Evolutionary conservation across 2,113 vertebrate species (phyloP).

Genomic region (Melanocharis versteri): DNA sequence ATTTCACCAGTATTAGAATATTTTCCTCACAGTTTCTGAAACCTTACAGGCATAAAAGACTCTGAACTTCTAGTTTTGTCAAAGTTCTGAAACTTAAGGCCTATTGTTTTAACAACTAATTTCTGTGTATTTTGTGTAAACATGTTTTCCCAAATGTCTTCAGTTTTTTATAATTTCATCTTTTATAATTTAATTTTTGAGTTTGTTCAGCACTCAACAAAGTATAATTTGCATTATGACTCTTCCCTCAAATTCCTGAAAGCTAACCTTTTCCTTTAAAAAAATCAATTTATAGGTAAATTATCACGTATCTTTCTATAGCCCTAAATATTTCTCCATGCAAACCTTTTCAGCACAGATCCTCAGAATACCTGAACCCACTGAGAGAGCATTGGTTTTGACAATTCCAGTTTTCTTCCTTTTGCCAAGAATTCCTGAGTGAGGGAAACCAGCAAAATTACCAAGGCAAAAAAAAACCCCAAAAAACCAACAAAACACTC

Average conservation of each 20-base stretch:
- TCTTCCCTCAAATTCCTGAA: neutral
- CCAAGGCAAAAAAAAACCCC: neutral
- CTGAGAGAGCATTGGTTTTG: neutral
- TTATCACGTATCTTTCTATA: neutral
- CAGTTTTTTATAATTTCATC: neutral
- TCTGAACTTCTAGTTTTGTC: neutral
- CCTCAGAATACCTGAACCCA: neutral
- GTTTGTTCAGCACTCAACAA: neutral
- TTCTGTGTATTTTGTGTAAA: neutral
- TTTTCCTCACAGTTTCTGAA: neutral
- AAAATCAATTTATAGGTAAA: conserved; percentile 35
- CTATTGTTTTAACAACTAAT: neutral
- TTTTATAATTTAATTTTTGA: neutral
- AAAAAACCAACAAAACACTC: neutral
- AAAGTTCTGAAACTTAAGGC: neutral
- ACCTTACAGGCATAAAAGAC: neutral
- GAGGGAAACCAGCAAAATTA: neutral
- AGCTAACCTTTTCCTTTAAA: conserved; percentile 1
- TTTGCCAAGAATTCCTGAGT: neutral
- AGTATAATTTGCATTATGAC: neutral
- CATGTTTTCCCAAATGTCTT: neutral
- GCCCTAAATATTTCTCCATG: neutral
- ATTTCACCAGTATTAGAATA: neutral
- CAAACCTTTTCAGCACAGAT: neutral
- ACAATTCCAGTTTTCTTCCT: neutral